Percentiles rank a stretch among this genome's conserved stretches.
Conservation (phyloP, 2,797 vertebrate genomes). For the Clarias laeviceps region DNA sequence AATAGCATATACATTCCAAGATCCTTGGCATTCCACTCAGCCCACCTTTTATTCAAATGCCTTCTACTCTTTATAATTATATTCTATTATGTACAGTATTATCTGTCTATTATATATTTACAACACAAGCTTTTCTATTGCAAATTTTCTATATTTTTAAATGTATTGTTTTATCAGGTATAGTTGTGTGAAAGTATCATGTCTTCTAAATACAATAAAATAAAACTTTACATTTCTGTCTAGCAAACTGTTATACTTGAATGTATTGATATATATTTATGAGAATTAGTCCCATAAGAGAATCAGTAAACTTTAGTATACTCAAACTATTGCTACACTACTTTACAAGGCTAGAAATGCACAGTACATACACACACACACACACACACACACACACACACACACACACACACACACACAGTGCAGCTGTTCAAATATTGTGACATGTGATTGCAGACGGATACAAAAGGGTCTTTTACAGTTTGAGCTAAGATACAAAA, state of each 20-base stretch:
- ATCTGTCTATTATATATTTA: not conserved
- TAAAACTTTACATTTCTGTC: not conserved
- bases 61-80: not conserved
- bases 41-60: not conserved
- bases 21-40: not conserved
- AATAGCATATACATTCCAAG: not conserved
- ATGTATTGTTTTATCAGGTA: not conserved
- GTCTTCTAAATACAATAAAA: not conserved
- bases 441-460: slow-evolving; percentile 54
- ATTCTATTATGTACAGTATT: not conserved
- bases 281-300: not conserved
- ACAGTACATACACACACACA: slow-evolving; percentile 42
- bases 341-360: not conserved
- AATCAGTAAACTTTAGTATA: not conserved
- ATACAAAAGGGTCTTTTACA: slow-evolving; percentile 55
- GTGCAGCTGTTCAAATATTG: slow-evolving; percentile 62
- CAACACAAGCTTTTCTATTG: not conserved
- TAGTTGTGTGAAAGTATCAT: not conserved
- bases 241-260: not conserved
- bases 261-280: not conserved
- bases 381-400: slow-evolving; percentile 38
- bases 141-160: not conserved
- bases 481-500: slow-evolving; percentile 46
- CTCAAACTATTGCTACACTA: not conserved
- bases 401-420: slow-evolving; percentile 38